Percentiles rank a stretch among this genome's conserved stretches.
Evolutionary conservation across 2,113 vertebrate genomes (phyloP).

Genomic region (Xiphias gladius): DNA sequence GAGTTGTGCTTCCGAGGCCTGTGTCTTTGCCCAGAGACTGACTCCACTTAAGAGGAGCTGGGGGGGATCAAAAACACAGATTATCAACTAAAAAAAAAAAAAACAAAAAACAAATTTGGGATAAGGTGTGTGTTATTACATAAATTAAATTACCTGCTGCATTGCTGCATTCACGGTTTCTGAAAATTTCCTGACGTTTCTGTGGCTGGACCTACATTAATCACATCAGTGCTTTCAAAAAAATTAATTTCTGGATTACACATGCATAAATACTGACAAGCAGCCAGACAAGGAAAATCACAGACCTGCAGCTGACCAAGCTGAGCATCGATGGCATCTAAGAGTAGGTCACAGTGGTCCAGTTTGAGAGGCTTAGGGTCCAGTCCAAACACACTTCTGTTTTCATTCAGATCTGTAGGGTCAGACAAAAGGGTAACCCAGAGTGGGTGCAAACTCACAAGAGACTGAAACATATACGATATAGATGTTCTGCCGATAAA

Average conservation of each 20-base stretch:
- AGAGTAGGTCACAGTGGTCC: slow-evolving; percentile 74
- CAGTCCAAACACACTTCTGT: not conserved
- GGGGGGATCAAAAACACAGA: not conserved
- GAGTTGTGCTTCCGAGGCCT: slow-evolving; percentile 73
- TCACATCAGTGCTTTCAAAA: slow-evolving; percentile 12
- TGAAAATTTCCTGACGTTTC: slow-evolving; percentile 19
- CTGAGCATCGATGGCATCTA: slow-evolving; percentile 77
- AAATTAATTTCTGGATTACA: not conserved
- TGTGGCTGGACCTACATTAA: slow-evolving; percentile 60
- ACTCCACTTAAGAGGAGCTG: slow-evolving; percentile 66
- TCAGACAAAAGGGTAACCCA: not conserved
- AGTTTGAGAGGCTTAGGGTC: slow-evolving; percentile 10
- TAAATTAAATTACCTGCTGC: slow-evolving; percentile 64
- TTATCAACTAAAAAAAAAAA: not conserved
- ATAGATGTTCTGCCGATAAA: not conserved
- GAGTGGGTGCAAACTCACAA: not conserved
- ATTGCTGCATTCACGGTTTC: slow-evolving; percentile 8
- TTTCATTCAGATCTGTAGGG: slow-evolving; percentile 50
- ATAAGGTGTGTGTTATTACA: not conserved
- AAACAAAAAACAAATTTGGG: not conserved
- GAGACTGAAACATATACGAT: not conserved
- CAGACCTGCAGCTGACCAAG: slow-evolving; percentile 80
- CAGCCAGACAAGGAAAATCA: not conserved
- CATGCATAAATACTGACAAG: not conserved
- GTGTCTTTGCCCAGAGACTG: slow-evolving; percentile 77